phyloP scores from a whole-genome alignment of 2,888 invertebrate species.

The Cantharis rustica region DNA sequence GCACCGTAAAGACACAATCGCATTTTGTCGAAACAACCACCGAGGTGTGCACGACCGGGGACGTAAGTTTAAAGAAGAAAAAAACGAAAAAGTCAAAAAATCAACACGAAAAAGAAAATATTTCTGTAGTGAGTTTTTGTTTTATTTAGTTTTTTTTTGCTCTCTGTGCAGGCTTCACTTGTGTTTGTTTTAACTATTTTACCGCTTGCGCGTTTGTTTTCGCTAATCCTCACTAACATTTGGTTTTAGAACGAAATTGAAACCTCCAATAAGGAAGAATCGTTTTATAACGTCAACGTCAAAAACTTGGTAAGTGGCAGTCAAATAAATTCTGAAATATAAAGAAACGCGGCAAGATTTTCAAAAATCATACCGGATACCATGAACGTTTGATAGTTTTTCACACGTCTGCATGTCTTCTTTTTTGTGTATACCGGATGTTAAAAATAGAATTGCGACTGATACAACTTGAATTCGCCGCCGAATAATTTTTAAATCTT shows the following conservation, averaged over 20 bases:
- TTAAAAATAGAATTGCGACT: slow-evolving; percentile 7
- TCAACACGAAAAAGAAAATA: slow-evolving; percentile 68
- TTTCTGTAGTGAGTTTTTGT: slow-evolving; percentile 66
- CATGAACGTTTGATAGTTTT: background rate
- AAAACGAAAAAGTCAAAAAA: slow-evolving; percentile 69
- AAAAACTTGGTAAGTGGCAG: slow-evolving; percentile 62
- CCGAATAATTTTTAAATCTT: background rate
- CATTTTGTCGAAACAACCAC: slow-evolving; percentile 52
- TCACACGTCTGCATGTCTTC: background rate
- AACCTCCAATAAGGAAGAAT: slow-evolving; percentile 41
- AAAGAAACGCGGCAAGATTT: background rate
- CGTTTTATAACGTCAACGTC: slow-evolving; percentile 66
- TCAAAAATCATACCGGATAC: background rate
- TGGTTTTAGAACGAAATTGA: slow-evolving; percentile 35
- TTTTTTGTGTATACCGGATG: background rate
- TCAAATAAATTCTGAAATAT: background rate
- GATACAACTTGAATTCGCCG: background rate
- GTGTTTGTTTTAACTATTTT: slow-evolving; percentile 48
- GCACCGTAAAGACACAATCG: slow-evolving; percentile 48
- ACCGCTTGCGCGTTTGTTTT: slow-evolving; percentile 27
- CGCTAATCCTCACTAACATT: slow-evolving; percentile 3
- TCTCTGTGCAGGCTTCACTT: slow-evolving; percentile 35
- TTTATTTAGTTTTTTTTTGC: slow-evolving; percentile 28
- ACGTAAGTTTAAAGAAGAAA: slow-evolving; percentile 58
- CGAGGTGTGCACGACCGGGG: slow-evolving; percentile 40